Evolutionary conservation across 35 echinoderm and acorn worm genomes (phyloP), one percentile per base, ranked within the genome.

Genomic region (Patiria miniata): DNA sequence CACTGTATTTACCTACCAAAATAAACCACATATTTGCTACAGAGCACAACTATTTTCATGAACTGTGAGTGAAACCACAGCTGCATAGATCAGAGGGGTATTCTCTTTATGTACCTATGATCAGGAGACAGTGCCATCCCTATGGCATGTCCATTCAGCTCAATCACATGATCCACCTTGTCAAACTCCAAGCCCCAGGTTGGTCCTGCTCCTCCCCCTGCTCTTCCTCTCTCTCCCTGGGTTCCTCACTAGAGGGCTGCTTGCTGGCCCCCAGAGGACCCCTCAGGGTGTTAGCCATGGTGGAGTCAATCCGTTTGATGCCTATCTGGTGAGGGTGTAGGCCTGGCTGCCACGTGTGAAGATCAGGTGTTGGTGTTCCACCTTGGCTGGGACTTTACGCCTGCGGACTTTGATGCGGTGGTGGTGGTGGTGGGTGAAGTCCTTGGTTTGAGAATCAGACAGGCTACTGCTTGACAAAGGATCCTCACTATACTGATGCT

Each of bases 141-240:
- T 23, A 94, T 89, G 26, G 83, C 83, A 81, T 94, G 92, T 6
- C 92, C 92, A 86, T 94, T 81, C 29, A 94, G 30, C 36, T 94
- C 92, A 79, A 94, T 85, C 12, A 94, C 92, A 90, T 94, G 87
- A 44, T 94, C 92, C 37, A 94, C 92, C 65, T 94, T 94, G 51
- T 94, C 92, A 94, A 94, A 94, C 15, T 94, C 92, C 1, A 73
- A 10, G 2, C 65, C 65, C 65, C 65, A 0, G 81, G 61, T 0
- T 39, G 61, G 10, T 65, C 68, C 17, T 77, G 73, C 8, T 59
- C 77, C 50, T 83, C 79, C 10, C 34, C 76, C 10, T 53, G 26
- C 2, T 47, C 69, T 18, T 59, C 86, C 36, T 58, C 79, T 0
- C 29, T 42, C 8, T 78, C 78, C 39, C 77, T 37, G n/a, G 55